These are phyloP conservation scores for Chaenodraco wilsoni DNA, from an alignment of 2,797 vertebrate genomes.

Conservation along the genomic window DNA sequence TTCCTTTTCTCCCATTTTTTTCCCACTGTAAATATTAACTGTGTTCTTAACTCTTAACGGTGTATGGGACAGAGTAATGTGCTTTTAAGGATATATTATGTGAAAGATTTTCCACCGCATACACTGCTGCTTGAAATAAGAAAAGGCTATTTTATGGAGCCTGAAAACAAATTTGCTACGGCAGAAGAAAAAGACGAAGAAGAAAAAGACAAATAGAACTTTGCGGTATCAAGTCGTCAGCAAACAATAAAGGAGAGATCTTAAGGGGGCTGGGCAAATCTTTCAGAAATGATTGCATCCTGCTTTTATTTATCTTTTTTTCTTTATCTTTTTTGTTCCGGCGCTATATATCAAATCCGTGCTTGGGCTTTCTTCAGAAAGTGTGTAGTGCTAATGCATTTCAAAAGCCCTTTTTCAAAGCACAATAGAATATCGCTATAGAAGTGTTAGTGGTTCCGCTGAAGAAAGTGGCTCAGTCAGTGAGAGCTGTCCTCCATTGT, in stretches of 20 bases:
- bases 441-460: slow-evolving; percentile 81
- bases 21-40: slow-evolving; percentile 87
- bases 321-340: slow-evolving; percentile 53
- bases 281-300: slow-evolving; percentile 75
- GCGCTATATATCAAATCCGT: slow-evolving; percentile 82
- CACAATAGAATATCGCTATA: slow-evolving; percentile 80
- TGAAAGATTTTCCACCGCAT: slow-evolving; percentile 86
- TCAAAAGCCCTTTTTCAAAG: slow-evolving; percentile 82
- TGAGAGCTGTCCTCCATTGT: slow-evolving; percentile 73
- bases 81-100: slow-evolving; percentile 89
- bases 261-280: slow-evolving; percentile 69
- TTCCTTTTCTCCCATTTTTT: slow-evolving; percentile 75
- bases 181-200: slow-evolving; percentile 67
- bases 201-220: slow-evolving; percentile 76
- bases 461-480: slow-evolving; percentile 77
- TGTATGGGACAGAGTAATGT: slow-evolving; percentile 86
- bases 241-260: slow-evolving; percentile 79
- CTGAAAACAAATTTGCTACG: slow-evolving; percentile 86
- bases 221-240: slow-evolving; percentile 82
- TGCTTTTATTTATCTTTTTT: slow-evolving; percentile 61
- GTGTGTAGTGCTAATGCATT: slow-evolving; percentile 84
- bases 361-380: slow-evolving; percentile 83
- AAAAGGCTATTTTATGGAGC: slow-evolving; percentile 87
- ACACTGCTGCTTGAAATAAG: slow-evolving; percentile 82
- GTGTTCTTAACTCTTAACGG: slow-evolving; percentile 86